Conservation (phyloP, 2,888 invertebrate species). For the Danaus chrysippus region DNA sequence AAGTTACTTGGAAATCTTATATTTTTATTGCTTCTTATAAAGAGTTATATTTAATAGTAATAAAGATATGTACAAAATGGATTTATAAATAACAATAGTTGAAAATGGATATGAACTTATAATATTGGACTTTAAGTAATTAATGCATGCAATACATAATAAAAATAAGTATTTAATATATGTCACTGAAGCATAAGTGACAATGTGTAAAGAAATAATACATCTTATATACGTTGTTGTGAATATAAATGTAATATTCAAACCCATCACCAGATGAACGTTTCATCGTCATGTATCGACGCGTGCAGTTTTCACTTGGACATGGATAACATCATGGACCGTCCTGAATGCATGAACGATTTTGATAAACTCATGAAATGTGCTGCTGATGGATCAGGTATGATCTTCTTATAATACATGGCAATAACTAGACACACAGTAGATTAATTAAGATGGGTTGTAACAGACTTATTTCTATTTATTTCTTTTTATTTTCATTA, state of each 20-base stretch:
- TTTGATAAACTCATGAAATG: slow-evolving; percentile 93
- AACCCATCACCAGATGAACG: slow-evolving; percentile 76
- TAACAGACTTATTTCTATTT: neutral
- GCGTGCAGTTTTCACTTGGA: slow-evolving; percentile 92
- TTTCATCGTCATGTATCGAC: slow-evolving; percentile 87
- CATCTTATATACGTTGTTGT: too few species aligned
- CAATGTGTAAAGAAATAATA: neutral
- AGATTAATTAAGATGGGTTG: slow-evolving; percentile 2
- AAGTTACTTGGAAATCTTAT: too few species aligned
- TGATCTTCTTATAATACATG: slow-evolving; percentile 27
- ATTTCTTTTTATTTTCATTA: too few species aligned
- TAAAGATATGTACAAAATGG: too few species aligned
- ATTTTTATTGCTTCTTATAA: too few species aligned
- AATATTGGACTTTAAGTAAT: too few species aligned
- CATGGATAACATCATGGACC: slow-evolving; percentile 89
- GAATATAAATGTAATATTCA: too few species aligned
- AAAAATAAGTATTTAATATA: too few species aligned
- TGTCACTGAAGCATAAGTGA: neutral
- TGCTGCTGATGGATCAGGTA: slow-evolving; percentile 87
- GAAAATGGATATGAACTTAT: too few species aligned
- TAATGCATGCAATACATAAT: too few species aligned
- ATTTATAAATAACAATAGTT: too few species aligned
- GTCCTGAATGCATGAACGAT: slow-evolving; percentile 89
- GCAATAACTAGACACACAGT: neutral
- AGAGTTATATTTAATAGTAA: too few species aligned